These are phyloP conservation scores for Petaurus breviceps DNA, from an alignment of 2,113 vertebrate species.

Conservation along the genomic window DNA sequence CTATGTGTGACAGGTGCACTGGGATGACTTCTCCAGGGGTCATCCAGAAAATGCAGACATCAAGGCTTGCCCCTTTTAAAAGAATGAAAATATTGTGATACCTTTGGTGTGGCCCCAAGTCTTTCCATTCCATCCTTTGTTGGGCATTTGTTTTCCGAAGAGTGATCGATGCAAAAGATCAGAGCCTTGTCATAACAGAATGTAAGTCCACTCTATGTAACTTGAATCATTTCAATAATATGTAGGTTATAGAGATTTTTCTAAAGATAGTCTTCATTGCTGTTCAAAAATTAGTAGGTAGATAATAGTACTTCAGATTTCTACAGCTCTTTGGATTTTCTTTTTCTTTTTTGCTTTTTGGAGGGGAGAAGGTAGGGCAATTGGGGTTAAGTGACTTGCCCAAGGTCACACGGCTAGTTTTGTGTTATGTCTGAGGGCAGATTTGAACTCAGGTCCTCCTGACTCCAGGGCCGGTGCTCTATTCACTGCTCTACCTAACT, in stretches of 20 bases:
- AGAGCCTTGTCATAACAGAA: neutral
- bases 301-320: neutral
- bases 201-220: neutral
- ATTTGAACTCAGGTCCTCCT: too few relatives aligned
- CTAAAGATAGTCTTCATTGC: neutral
- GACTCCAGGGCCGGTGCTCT: too few relatives aligned
- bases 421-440: too few relatives aligned
- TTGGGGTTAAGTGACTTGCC: too few relatives aligned
- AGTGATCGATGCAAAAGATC: neutral
- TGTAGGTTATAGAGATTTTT: neutral
- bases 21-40: slow-evolving; percentile 14
- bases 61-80: slow-evolving; percentile 1
- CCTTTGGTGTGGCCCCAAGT: neutral
- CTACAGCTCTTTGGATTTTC: neutral
- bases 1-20: neutral
- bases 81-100: slow-evolving; percentile 8
- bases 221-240: slow-evolving; percentile 10
- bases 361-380: too few relatives aligned
- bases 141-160: neutral
- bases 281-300: neutral
- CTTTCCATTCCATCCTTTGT: neutral
- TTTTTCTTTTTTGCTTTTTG: neutral
- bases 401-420: too few relatives aligned
- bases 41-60: slow-evolving; percentile 34
- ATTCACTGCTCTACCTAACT: too few relatives aligned